Percentiles rank a stretch among this genome's conserved stretches.
phyloP scores from a whole-genome alignment of 2,113 vertebrate genomes.

The Oncorhynchus clarkii region DNA sequence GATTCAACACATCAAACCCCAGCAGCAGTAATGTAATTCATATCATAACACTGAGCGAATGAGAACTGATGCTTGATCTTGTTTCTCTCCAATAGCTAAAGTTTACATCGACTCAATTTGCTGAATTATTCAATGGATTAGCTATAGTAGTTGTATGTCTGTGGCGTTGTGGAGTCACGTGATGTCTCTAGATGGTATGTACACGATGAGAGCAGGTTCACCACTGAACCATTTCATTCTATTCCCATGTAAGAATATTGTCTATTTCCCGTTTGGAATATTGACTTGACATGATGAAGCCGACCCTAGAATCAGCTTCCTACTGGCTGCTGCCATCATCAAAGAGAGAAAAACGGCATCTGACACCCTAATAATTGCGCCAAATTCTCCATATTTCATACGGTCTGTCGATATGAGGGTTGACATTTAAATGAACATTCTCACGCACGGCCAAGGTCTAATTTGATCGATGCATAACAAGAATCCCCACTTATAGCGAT shows the following conservation, averaged over 20 bases:
- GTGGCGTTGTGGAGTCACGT: background rate
- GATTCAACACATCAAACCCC: conserved; percentile 32
- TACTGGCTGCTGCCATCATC: background rate
- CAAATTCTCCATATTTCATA: conserved; percentile 52
- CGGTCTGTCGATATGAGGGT: conserved; percentile 48
- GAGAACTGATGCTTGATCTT: background rate
- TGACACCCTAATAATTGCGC: conserved; percentile 55
- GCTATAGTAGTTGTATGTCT: background rate
- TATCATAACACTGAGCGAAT: conserved; percentile 33
- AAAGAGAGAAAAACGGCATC: conserved; percentile 36
- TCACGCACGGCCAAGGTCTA: conserved; percentile 50
- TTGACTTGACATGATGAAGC: background rate
- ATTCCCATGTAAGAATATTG: background rate
- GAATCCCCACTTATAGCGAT: background rate
- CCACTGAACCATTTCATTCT: background rate
- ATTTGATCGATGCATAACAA: conserved; percentile 54
- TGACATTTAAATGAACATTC: conserved; percentile 69
- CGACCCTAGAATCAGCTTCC: background rate
- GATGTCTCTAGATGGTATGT: background rate
- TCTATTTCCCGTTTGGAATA: background rate
- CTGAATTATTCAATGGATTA: background rate
- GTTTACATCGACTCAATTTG: background rate
- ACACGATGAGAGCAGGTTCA: background rate
- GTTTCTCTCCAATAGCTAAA: background rate
- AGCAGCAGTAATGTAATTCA: conserved; percentile 36